phyloP scores from a whole-genome alignment of 1,140 invertebrate species.

The Anoplolepis gracilipes region DNA sequence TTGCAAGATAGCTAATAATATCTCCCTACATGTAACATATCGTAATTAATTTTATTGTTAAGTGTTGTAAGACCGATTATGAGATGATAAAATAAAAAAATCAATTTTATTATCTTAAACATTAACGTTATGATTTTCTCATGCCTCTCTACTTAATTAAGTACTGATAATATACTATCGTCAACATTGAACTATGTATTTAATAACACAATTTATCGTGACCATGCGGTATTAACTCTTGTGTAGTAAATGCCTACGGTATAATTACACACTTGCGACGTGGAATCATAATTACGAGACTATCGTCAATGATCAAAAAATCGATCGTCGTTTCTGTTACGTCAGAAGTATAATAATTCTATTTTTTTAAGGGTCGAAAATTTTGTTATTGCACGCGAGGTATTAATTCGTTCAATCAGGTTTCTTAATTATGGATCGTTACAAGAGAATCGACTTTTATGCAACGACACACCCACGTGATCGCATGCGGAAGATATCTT shows the following conservation, averaged over 20 bases:
- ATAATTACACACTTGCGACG: neutral
- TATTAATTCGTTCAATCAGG: constrained; percentile 25
- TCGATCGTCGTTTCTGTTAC: neutral
- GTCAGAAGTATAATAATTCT: neutral
- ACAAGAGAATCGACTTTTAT: constrained; percentile 15
- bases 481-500: constrained; percentile 49
- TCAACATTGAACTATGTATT: neutral
- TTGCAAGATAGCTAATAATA: constrained; percentile 1
- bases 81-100: neutral
- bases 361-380: neutral
- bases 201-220: constrained; percentile 1
- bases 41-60: constrained; percentile 12
- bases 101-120: neutral
- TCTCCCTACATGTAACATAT: neutral
- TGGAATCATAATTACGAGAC: neutral
- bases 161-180: neutral
- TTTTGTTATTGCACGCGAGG: neutral
- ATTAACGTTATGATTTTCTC: neutral
- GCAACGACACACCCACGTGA: constrained; percentile 27
- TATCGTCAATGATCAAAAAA: neutral
- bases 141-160: neutral
- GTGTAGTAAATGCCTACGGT: neutral
- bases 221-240: neutral
- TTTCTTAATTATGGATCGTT: constrained; percentile 57
- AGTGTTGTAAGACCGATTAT: neutral